phyloP scores from a whole-genome alignment of 2,113 vertebrate genomes.

The Dascyllus trimaculatus region DNA sequence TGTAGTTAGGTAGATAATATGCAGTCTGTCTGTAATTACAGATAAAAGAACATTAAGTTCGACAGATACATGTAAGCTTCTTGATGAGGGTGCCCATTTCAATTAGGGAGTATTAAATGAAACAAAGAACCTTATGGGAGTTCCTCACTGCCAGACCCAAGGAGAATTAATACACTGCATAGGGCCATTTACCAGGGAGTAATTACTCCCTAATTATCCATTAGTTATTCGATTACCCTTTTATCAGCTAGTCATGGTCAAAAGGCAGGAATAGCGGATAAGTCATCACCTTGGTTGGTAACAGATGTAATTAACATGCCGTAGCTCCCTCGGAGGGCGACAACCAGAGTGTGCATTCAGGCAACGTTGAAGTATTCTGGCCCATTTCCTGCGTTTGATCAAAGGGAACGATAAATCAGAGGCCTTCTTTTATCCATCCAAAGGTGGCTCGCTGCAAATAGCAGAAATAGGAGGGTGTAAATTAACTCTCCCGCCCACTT shows the following conservation, averaged over 20 bases:
- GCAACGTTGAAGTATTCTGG: conserved; percentile 58
- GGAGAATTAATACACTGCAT: conserved; percentile 82
- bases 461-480: conserved; percentile 31
- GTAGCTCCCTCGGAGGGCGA: conserved; percentile 47
- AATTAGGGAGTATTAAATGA: conserved; percentile 84
- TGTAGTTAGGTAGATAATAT: conserved; percentile 65
- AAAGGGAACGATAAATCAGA: conserved; percentile 59
- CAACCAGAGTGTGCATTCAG: conserved; percentile 37
- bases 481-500: conserved; percentile 37
- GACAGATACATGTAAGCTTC: conserved; percentile 81
- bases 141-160: conserved; percentile 76
- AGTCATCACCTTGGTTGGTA: conserved; percentile 82
- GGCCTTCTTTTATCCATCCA: conserved; percentile 24
- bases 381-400: conserved; percentile 65
- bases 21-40: conserved; percentile 77
- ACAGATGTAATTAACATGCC: conserved; percentile 78
- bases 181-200: conserved; percentile 80
- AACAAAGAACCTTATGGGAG: conserved; percentile 81
- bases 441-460: conserved; percentile 36
- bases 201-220: conserved; percentile 87
- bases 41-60: conserved; percentile 78
- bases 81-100: conserved; percentile 85
- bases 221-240: conserved; percentile 87
- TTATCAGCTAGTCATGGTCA: conserved; percentile 86
- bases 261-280: conserved; percentile 79